These are phyloP conservation scores for Otocyon megalotis DNA, from an alignment of 2,113 vertebrate genomes.

Conservation along the genomic window DNA sequence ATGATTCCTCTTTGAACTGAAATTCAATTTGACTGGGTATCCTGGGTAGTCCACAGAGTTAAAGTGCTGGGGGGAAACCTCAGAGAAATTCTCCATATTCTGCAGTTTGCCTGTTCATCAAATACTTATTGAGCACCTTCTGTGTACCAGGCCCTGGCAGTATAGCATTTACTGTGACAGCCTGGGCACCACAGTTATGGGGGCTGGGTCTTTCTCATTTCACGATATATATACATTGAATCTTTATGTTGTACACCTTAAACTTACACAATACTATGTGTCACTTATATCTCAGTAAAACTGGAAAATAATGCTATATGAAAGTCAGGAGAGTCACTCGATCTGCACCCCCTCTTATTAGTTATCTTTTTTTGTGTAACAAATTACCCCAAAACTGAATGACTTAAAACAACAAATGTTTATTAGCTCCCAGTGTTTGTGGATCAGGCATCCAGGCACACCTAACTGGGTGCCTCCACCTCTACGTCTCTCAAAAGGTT, in stretches of 20 bases:
- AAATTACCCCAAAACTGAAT: not conserved
- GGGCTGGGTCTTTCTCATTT: not conserved
- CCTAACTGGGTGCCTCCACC: not conserved
- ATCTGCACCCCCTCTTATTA: not conserved
- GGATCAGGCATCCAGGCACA: not conserved
- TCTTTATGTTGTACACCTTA: not conserved
- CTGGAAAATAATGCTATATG: not conserved
- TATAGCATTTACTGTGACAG: accelerated
- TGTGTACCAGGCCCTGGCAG: not conserved
- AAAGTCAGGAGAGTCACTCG: not conserved
- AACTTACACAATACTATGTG: not conserved
- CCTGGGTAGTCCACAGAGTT: not conserved
- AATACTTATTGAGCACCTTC: not conserved
- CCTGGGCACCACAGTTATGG: no score
- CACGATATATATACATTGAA: not conserved
- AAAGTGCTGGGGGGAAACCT: not conserved
- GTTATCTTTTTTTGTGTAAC: not conserved
- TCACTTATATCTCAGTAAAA: not conserved
- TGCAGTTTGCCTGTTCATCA: not conserved
- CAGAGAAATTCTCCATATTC: not conserved
- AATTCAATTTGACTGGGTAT: not conserved
- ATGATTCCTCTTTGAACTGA: not conserved
- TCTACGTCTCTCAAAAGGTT: not conserved
- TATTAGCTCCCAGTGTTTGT: not conserved
- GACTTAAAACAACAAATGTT: not conserved